Conservation (phyloP, 2,113 vertebrate genomes). For the Oreochromis tanganicae region DNA sequence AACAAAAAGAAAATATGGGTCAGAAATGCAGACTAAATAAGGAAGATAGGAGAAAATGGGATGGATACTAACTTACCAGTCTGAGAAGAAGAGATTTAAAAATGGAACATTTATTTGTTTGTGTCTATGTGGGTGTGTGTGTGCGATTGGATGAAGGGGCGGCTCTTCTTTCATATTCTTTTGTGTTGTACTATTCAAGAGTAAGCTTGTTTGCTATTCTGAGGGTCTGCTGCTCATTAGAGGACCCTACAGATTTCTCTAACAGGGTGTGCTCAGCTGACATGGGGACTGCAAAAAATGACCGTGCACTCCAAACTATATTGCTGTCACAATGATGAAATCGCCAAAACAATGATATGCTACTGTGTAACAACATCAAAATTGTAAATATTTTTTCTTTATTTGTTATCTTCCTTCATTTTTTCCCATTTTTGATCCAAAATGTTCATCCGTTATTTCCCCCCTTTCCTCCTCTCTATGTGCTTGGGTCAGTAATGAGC, state of each 20-base stretch:
- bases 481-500: conserved; percentile 57
- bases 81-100: background rate
- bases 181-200: background rate
- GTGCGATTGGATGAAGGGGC: background rate
- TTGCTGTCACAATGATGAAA: conserved; percentile 65
- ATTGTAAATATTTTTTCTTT: background rate
- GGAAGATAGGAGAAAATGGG: background rate
- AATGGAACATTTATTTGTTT: background rate
- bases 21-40: background rate
- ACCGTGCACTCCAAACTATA: conserved; percentile 43
- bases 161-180: background rate
- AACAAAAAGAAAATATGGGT: background rate
- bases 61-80: background rate
- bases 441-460: conserved; percentile 22
- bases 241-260: conserved; percentile 6
- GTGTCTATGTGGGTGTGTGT: background rate
- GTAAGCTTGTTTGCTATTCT: conserved; percentile 10
- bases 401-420: background rate
- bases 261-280: conserved; percentile 39
- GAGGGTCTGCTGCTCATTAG: conserved; percentile 60
- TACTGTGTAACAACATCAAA: background rate
- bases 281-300: background rate
- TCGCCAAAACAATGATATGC: conserved; percentile 55
- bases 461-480: background rate
- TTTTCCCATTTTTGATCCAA: background rate